Base-by-base conservation (phyloP, 2,113 vertebrate species). In the Chloebia gouldiae region DNA sequence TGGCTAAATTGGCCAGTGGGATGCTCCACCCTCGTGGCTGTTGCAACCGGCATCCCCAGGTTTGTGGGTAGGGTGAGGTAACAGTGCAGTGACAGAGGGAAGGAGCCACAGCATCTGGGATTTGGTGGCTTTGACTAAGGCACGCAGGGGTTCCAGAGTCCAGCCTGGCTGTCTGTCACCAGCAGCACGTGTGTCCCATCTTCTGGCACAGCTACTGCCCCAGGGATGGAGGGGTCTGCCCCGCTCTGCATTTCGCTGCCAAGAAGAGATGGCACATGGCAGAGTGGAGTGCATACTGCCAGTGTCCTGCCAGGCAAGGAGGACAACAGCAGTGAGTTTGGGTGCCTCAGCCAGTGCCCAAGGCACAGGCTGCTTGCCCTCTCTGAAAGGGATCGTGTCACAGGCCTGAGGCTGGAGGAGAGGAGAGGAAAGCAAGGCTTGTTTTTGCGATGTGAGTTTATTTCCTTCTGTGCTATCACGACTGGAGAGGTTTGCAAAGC, bases 111-210 rank as follows among this genome's bases (percentile, higher is more conserved):
- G 47, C 5, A 1, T 12, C 49, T 60, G 9, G 0, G 53, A 17
- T 25, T 66, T 0, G 0, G n/a, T 42, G 40, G 6, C 47, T 76
- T 31, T 17, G 23, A 35, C 47, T 1, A 5, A 18, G 3, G 2
- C 15, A 4, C 0, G 0, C 4, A 3, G 15, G 31, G 20, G 30
- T 39, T 44, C 33, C 33, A 5, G 39, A 5, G 47, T 15, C 30
- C 19, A 7, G 7, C 45, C 54, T n/a, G 40, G 28, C 40, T 75
- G 65, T 39, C 25, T 0, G 2, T 28, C 3, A 2, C 40, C 42
- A 14, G 51, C 40, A 51, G 44, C 20, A 40, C 0, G 0, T 56
- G 53, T 0, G 0, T 60, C 49, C 39, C 42, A 40, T 19, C 39
- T 76, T 30, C 47, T 0, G 0, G 21, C 57, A 79, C 39, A 24